Evolutionary conservation across 2,113 vertebrate genomes (phyloP).

Genomic region (Setophaga kirtlandii): DNA sequence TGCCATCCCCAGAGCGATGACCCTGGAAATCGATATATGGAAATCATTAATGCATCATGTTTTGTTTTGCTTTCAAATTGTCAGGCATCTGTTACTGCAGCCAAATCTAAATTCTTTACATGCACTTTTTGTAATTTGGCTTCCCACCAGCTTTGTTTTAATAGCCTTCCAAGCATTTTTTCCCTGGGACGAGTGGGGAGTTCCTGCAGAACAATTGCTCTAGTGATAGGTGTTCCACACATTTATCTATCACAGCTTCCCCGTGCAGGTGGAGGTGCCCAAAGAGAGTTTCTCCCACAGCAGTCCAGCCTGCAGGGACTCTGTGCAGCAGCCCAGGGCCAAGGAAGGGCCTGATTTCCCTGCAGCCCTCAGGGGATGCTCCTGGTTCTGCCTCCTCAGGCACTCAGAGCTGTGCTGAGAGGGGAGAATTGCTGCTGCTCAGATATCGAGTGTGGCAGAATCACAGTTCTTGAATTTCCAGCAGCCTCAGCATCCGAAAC

Average conservation of each 20-base stretch:
- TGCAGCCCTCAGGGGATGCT: background rate
- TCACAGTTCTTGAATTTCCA: background rate
- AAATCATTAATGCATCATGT: background rate
- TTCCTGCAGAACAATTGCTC: background rate
- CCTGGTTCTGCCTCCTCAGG: background rate
- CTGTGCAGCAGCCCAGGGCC: background rate
- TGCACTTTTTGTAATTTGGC: background rate
- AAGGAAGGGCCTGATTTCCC: background rate
- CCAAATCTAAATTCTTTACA: background rate
- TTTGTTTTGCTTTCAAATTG: background rate
- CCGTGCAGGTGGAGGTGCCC: background rate
- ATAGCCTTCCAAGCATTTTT: background rate
- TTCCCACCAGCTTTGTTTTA: background rate
- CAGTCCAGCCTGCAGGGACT: fast-evolving
- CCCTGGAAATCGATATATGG: background rate
- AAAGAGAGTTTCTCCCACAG: background rate
- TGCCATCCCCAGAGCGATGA: background rate
- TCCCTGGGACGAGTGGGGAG: background rate
- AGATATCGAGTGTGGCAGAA: background rate
- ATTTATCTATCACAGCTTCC: fast-evolving
- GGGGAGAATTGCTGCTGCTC: background rate
- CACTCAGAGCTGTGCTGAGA: background rate
- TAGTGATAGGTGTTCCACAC: fast-evolving
- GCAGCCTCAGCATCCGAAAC: background rate
- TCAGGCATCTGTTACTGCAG: background rate